These are phyloP conservation scores for Eilema sororculum DNA, from an alignment of 2,888 invertebrate genomes.

Conservation along the genomic window DNA sequence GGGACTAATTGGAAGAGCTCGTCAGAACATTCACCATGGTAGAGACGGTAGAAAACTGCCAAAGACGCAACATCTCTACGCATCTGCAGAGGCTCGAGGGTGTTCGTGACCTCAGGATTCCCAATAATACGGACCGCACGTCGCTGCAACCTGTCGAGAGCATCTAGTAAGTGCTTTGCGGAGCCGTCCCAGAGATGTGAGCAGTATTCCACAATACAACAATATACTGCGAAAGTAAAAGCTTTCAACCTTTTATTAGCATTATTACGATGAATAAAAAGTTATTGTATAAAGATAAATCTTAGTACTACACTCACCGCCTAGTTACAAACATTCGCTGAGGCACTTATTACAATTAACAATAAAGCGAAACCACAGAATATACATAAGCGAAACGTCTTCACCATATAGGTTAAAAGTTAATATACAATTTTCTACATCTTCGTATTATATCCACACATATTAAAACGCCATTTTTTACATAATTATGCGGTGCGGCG, in stretches of 20 bases:
- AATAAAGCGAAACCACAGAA: not conserved
- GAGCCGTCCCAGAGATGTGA: no score
- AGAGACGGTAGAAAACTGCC: no score
- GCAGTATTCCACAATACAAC: no score
- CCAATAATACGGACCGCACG: no score
- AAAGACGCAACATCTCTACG: no score
- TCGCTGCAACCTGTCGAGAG: no score
- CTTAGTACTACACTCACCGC: not conserved
- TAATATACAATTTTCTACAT: constrained; percentile 4
- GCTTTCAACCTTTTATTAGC: not conserved
- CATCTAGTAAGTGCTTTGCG: no score
- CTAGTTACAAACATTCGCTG: not conserved
- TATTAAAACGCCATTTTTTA: constrained; percentile 28
- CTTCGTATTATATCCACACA: not conserved
- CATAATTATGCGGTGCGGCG: constrained; percentile 37
- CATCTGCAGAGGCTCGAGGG: no score
- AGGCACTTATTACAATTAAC: not conserved
- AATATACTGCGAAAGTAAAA: no score
- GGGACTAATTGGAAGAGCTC: no score
- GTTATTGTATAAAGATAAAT: not conserved
- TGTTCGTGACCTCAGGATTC: no score
- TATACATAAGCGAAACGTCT: not conserved
- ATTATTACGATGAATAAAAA: not conserved
- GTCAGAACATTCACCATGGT: no score
- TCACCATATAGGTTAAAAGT: not conserved